Conservation (phyloP, 2,113 vertebrate genomes). For the Nipponia nippon region DNA sequence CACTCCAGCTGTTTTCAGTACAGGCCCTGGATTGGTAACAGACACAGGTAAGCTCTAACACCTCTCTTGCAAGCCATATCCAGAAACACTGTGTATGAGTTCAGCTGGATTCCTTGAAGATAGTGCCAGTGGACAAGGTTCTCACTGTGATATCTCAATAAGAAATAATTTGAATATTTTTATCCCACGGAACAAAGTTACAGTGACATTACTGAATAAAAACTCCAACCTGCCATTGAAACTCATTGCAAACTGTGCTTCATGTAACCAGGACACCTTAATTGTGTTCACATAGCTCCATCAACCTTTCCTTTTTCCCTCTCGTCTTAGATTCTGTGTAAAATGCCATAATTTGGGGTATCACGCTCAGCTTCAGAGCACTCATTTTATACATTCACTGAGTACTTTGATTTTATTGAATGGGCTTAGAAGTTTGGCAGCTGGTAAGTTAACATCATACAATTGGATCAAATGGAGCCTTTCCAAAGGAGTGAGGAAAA, state of each 20-base stretch:
- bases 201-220: neutral
- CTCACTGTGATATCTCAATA: neutral
- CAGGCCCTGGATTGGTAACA: neutral
- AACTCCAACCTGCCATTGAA: neutral
- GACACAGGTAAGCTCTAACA: neutral
- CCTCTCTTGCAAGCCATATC: neutral
- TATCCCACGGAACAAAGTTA: neutral
- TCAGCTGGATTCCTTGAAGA: neutral
- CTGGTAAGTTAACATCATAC: neutral
- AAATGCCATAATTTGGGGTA: neutral
- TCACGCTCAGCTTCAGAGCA: neutral
- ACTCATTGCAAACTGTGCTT: neutral
- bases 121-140: neutral
- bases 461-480: neutral
- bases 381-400: neutral
- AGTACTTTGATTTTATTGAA: neutral
- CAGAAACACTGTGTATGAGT: neutral
- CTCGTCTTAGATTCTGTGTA: neutral
- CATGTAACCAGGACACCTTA: neutral
- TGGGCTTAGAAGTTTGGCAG: neutral
- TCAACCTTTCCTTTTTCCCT: neutral
- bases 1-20: neutral
- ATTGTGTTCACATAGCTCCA: neutral
- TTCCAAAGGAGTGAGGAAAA: neutral
- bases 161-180: neutral